phyloP scores from a whole-genome alignment of 2,888 invertebrate genomes.

The Lepeophtheirus nordmannii region DNA sequence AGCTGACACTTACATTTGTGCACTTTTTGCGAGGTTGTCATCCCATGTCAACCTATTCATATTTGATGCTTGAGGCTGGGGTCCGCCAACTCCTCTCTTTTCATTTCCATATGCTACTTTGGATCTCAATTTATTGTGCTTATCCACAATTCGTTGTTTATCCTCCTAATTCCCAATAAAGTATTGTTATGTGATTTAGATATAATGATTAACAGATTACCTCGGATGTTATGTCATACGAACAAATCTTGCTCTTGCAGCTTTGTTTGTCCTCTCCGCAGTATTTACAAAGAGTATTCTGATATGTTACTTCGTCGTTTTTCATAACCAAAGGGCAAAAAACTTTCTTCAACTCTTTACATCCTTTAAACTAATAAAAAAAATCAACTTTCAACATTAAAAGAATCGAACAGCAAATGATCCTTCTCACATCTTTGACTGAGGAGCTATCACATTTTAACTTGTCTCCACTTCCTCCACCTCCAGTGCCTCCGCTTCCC shows the following conservation, averaged over 20 bases:
- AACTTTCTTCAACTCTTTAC: background rate
- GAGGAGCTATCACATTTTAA: background rate
- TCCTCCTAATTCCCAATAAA: background rate
- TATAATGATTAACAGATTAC: background rate
- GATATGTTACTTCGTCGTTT: background rate
- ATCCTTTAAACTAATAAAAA: background rate
- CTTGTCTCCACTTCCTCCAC: background rate
- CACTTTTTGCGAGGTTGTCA: background rate
- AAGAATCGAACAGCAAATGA: too few species aligned
- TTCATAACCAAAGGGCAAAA: background rate
- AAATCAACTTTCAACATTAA: background rate
- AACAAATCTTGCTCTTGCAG: background rate
- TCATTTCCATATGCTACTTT: background rate
- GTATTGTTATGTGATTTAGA: too few species aligned
- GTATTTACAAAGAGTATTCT: background rate
- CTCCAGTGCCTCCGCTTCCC: background rate
- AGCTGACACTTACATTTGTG: background rate
- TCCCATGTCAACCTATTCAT: background rate
- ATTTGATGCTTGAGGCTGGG: background rate
- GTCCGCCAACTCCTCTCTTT: background rate
- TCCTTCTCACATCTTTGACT: background rate
- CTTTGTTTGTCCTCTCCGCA: background rate
- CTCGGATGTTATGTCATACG: background rate
- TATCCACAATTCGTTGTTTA: background rate
- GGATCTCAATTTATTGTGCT: constrained; percentile 4